Base-by-base conservation (phyloP, 2,797 vertebrate genomes). In the Malurus splendens region DNA sequence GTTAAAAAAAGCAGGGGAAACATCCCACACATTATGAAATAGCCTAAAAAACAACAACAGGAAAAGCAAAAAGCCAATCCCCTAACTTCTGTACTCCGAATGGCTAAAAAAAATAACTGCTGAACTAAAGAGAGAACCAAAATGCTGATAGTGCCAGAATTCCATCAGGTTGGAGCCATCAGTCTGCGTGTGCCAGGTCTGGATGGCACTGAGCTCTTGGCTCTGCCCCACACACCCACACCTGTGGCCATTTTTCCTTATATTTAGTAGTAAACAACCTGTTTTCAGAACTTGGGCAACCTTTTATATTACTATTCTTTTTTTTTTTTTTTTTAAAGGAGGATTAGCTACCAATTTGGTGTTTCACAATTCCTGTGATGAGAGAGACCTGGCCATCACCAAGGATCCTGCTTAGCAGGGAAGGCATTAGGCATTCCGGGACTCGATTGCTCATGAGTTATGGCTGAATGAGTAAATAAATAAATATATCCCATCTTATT, bases 231-330 rank as follows among this genome's bases (percentile, higher is more conserved):
- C 61, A 82, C 42, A 60, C 60, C 36, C 81, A 81, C 82, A 76
- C 0, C 1, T 90, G 77, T 51, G 87, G 88, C 48, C 51, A 42
- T 57, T 87, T 74, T 22, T 28, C 71, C 60, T n/a, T 2, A 60
- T 67, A 12, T 36, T 90, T n/a, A 66, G 50, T 82, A 86, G 88
- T 92, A 94, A 95, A 94, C 71, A 95, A 90, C 45, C 75, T 90
- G 42, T 94, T 92, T 91, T 76, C 70, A 79, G 42, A 71, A 78
- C 75, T 30, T 59, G 14, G 47, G 33, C 23, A 81, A 67, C 24
- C 12, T 44, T 61, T 44, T 20, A 9, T 38, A 3, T 19, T 32
- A 2, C 18, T n/a, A 36, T 36, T 36, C 36, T 2, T 7, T 28
- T 62, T 32, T 48, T 48, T 57, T n/a, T 12, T 27, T 48, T 48